These are phyloP conservation scores for Ceraclea dissimilis DNA, from an alignment of 2,888 invertebrate genomes.

Conservation along the genomic window DNA sequence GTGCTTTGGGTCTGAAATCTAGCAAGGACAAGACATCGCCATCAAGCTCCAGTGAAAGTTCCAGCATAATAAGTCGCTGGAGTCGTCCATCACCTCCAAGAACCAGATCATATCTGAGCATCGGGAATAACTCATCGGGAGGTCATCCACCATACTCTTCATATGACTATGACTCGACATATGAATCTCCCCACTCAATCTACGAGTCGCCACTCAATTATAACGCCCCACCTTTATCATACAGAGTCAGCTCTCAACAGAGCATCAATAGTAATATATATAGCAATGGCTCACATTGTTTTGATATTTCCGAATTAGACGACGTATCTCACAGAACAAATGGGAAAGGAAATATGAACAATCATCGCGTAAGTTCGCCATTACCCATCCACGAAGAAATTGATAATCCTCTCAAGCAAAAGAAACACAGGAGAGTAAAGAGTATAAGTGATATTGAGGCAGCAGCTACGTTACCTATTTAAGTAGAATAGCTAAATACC, in stretches of 20 bases:
- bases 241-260: conserved; percentile 24
- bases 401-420: conserved; percentile 42
- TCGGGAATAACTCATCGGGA: conserved; percentile 34
- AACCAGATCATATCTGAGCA: conserved; percentile 50
- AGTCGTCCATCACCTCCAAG: conserved; percentile 45
- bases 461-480: conserved; percentile 39
- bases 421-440: conserved; percentile 59
- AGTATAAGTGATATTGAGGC: conserved; percentile 71
- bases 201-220: conserved; percentile 35
- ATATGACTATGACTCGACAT: conserved; percentile 27
- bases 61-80: conserved; percentile 49
- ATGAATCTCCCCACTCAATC: conserved; percentile 30
- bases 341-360: conserved; percentile 38
- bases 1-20: conserved; percentile 62
- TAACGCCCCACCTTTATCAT: conserved; percentile 26
- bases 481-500: too few species aligned
- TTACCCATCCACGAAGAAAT: conserved; percentile 43
- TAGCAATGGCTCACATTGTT: conserved; percentile 25
- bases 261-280: conserved; percentile 26
- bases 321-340: conserved; percentile 36
- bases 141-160: conserved; percentile 35
- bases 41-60: conserved; percentile 59
- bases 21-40: conserved; percentile 57
- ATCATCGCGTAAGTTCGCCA: conserved; percentile 46
- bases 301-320: conserved; percentile 23